Base-by-base conservation (phyloP, 2,797 vertebrate genomes). In the Rhinophrynus dorsalis region DNA sequence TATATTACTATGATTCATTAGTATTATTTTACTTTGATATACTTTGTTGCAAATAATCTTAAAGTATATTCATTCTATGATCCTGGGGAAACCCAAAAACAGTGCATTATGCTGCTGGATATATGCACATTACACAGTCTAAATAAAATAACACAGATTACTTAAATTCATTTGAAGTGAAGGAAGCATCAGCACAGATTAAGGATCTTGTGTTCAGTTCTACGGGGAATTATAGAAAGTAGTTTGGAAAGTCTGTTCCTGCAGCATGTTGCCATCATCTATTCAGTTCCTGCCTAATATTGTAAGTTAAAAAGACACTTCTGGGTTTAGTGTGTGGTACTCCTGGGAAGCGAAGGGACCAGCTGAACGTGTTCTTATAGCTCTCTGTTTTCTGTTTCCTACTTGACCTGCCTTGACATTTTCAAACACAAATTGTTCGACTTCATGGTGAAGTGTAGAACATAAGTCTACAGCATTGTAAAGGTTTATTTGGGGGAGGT, bases 201-300 rank as follows among this genome's bases (percentile, higher is more conserved):
- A 74, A 50, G 84, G 64, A 79, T 51, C 58, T 62, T 70, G 40
- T 61, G 78, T 74, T 68, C 67, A 76, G 45, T 76, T 69, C 82
- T 64, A 3, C 27, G 54, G 79, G 78, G 78, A 83, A 75, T 32
- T 59, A 12, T 44, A 33, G 52, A 60, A 75, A 77, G 70, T 35
- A 18, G 13, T 35, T 54, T 21, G 32, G 13, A 33, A 55, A 62
- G 29, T 47, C 30, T 38, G 40, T 48, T 57, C 32, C 50, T 63
- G 59, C 18, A 48, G 40, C 20, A 26, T 48, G 29, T 47, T 57
- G 23, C 68, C 42, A 40, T 50, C 60, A n/a, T 63, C 68, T 57
- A 58, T 65, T 50, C 60, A 48, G 17, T 51, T 58, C 10, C 52
- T 40, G 68, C 52, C 42, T 72, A 64, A 71, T 56, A 56, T 40